Percentiles rank a stretch among this genome's conserved stretches.
Conservation (phyloP, 2,113 vertebrate species). For the Polyodon spathula region DNA sequence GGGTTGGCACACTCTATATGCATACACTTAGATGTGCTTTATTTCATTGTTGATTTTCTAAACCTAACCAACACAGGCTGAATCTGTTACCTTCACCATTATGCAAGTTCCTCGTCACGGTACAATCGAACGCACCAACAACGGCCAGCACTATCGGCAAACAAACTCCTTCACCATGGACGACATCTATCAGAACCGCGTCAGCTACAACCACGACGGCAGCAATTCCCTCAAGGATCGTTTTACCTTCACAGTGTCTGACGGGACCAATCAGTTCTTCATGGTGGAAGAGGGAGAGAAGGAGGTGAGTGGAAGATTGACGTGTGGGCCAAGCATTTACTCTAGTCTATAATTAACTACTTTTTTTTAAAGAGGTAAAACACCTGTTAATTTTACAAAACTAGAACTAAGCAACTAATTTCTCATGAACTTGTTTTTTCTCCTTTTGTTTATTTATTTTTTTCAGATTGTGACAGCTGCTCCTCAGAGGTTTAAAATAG, state of each 20-base stretch:
- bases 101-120: constrained; percentile 80
- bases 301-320: constrained; percentile 62
- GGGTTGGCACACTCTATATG: too few relatives aligned
- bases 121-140: constrained; percentile 58
- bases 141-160: constrained; percentile 58
- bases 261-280: constrained; percentile 80
- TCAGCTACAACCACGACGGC: constrained; percentile 84
- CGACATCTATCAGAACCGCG: constrained; percentile 77
- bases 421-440: too few relatives aligned
- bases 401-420: too few relatives aligned
- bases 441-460: not conserved
- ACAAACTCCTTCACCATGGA: constrained; percentile 81
- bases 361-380: too few relatives aligned
- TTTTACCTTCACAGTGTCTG: constrained; percentile 77
- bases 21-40: too few relatives aligned
- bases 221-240: constrained; percentile 74
- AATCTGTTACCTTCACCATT: constrained; percentile 65
- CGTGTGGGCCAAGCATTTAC: too few relatives aligned
- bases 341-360: too few relatives aligned
- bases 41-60: too few relatives aligned
- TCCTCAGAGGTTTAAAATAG: constrained; percentile 80
- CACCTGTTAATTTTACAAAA: too few relatives aligned
- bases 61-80: constrained; percentile 51
- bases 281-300: constrained; percentile 66
- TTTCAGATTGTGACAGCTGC: constrained; percentile 73